Conservation (phyloP, 2,113 vertebrate genomes). For the Lophura nycthemera region DNA sequence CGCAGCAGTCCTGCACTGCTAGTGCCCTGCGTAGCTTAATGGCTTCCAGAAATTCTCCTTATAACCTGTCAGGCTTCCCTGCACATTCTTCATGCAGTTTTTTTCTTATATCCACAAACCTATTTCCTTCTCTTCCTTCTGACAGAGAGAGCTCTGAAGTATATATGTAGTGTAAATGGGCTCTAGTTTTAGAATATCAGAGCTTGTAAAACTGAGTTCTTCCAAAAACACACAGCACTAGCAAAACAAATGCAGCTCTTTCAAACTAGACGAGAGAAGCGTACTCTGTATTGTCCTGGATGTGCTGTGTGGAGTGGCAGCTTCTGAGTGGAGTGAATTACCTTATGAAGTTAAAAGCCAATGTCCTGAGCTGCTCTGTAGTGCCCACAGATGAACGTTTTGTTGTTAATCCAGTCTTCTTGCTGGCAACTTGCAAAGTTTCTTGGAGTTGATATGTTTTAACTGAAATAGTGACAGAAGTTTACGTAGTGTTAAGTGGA, state of each 20-base stretch:
- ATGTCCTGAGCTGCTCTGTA: not conserved
- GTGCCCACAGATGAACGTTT: not conserved
- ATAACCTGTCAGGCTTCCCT: not conserved
- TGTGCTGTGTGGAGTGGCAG: not conserved
- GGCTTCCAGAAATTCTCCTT: not conserved
- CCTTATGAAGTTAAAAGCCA: not conserved
- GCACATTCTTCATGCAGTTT: not conserved
- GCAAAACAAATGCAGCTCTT: not conserved
- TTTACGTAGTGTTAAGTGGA: conserved; percentile 6
- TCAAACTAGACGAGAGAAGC: no score
- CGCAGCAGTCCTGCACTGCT: not conserved
- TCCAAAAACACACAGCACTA: not conserved
- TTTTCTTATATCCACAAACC: not conserved
- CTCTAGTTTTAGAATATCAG: not conserved
- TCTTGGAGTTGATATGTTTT: not conserved
- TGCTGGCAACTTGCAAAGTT: not conserved
- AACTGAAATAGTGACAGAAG: conserved; percentile 8
- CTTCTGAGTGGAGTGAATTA: not conserved
- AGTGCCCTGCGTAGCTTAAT: not conserved
- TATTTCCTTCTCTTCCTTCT: not conserved
- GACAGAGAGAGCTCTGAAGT: not conserved
- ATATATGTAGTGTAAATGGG: no score
- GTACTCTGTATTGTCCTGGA: not conserved
- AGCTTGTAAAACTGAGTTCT: not conserved
- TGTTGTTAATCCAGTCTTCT: not conserved